Evolutionary conservation across 2,113 vertebrate genomes (phyloP).

Genomic region (Donacobius atricapilla): DNA sequence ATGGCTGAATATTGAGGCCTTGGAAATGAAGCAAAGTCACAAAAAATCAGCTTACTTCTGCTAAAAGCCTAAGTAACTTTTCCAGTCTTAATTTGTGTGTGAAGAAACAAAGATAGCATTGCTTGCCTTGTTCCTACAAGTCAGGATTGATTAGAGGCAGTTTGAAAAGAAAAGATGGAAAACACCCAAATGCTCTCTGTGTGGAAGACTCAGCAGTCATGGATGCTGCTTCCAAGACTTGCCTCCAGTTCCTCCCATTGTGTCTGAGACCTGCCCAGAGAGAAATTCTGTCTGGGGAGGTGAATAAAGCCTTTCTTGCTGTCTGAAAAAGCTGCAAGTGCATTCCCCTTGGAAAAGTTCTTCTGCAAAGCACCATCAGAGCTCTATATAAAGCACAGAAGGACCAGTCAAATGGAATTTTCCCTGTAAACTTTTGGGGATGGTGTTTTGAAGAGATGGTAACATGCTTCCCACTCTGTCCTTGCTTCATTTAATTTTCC

Average conservation of each 20-base stretch:
- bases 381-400: background rate
- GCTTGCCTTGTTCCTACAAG: background rate
- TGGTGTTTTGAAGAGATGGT: background rate
- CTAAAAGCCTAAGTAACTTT: background rate
- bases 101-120: background rate
- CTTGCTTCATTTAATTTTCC: slow-evolving; percentile 1
- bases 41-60: background rate
- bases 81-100: background rate
- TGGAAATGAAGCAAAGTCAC: background rate
- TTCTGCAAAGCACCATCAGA: background rate
- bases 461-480: slow-evolving; percentile 7
- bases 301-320: background rate
- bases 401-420: background rate
- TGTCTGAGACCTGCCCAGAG: background rate
- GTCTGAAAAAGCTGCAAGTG: background rate
- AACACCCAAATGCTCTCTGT: background rate
- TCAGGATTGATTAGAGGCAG: background rate
- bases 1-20: background rate
- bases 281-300: background rate
- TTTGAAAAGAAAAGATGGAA: background rate
- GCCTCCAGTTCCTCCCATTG: background rate
- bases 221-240: background rate
- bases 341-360: background rate
- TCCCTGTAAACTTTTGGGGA: background rate
- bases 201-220: background rate